Percentiles rank a stretch among this genome's conserved stretches.
Conservation (phyloP, 2,888 invertebrate species). For the Nephrocerus scutellatus region DNA sequence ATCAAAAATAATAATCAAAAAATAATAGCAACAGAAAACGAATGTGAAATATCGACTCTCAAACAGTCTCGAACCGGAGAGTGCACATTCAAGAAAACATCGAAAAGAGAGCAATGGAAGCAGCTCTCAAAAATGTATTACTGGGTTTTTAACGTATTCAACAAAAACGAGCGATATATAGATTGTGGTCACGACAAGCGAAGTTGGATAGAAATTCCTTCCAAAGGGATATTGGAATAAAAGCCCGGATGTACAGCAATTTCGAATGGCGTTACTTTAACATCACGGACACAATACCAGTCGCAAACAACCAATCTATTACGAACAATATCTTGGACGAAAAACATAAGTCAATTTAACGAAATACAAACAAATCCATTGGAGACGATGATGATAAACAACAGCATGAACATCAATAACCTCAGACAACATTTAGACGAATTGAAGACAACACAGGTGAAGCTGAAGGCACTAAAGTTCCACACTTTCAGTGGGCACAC, state of each 20-base stretch:
- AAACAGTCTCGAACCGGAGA: too few species aligned
- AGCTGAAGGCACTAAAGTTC: slow-evolving; percentile 2
- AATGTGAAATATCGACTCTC: too few species aligned
- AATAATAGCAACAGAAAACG: too few species aligned
- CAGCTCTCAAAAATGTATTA: too few species aligned
- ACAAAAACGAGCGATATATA: too few species aligned
- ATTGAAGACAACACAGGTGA: slow-evolving; percentile 3
- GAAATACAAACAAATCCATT: neutral
- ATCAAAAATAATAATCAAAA: too few species aligned
- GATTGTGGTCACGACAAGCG: neutral
- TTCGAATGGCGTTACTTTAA: slow-evolving; percentile 1
- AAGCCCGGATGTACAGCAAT: slow-evolving; percentile 1
- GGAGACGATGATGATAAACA: slow-evolving; percentile 1
- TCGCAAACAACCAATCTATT: too few species aligned
- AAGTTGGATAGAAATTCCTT: neutral
- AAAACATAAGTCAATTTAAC: neutral
- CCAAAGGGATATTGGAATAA: neutral
- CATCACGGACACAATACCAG: neutral
- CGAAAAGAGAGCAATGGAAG: too few species aligned
- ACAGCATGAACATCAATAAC: neutral
- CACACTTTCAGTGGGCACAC: slow-evolving; percentile 4
- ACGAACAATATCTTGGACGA: too few species aligned
- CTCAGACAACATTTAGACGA: neutral
- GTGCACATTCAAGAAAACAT: too few species aligned
- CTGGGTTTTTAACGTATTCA: too few species aligned